Conservation (phyloP, 2,888 invertebrate genomes). For the Aphodius sticticus region DNA sequence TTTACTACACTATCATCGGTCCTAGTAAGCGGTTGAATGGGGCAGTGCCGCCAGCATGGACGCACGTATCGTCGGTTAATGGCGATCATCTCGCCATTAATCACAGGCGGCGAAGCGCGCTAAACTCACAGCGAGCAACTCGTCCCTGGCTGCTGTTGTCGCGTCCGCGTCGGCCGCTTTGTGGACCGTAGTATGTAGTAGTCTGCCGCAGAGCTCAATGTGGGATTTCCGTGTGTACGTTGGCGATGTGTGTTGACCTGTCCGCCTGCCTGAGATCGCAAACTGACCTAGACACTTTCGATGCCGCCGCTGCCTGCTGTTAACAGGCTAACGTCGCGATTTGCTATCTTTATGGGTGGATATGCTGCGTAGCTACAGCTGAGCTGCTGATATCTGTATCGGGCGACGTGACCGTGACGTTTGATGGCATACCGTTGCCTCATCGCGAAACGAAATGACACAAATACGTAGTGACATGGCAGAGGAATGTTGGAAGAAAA, state of each 20-base stretch:
- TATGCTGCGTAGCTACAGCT: not conserved
- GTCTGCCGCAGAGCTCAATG: too few species aligned
- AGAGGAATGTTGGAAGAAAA: not conserved
- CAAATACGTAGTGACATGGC: not conserved
- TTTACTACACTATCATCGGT: not conserved
- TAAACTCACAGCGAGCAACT: not conserved
- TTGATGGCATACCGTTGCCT: not conserved
- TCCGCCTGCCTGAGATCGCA: not conserved
- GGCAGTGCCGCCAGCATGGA: not conserved
- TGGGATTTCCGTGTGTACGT: not conserved
- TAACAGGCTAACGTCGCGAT: constrained; percentile 4
- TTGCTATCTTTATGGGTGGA: constrained; percentile 4
- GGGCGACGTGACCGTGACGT: not conserved
- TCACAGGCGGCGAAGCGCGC: not conserved
- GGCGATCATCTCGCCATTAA: not conserved
- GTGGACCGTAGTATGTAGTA: not conserved
- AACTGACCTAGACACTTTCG: constrained; percentile 4
- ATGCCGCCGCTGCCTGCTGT: not conserved
- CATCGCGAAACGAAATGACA: not conserved
- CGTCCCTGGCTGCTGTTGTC: not conserved
- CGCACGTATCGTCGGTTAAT: constrained; percentile 4
- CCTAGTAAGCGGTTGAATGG: not conserved
- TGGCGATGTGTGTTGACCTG: not conserved
- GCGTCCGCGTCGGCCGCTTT: not conserved
- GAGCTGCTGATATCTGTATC: not conserved